Base-by-base conservation (phyloP, 2,797 vertebrate genomes). In the Pitangus sulphuratus region DNA sequence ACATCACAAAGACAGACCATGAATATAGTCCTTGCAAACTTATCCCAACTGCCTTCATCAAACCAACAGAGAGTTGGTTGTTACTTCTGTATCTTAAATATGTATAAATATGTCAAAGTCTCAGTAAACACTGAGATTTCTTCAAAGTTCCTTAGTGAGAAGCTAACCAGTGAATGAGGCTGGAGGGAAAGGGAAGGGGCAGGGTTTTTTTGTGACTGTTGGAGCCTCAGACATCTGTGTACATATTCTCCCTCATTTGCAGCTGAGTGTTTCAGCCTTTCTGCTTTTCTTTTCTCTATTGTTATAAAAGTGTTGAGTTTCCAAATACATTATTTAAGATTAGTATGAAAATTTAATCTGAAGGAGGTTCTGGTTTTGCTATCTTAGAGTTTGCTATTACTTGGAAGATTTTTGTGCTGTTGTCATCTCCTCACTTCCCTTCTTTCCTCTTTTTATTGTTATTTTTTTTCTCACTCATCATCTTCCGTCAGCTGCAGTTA, bases 301-400 rank as follows among this genome's bases (percentile, higher is more conserved):
- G 86, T 91, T 90, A 83, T 74, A 89, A 95, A 96, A 92, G 78
- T 92, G 61, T 95, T 81, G 91, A 93, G 84, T 82, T 94, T 94
- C 95, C 92, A 97, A 90, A 97, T 97, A 94, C 81, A 97, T 97
- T 97, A 97, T 97, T 97, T 97, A 97, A 95, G 93, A 97, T 97
- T 92, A 95, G 82, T 87, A 97, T 97, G 95, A 97, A 97, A 97
- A 97, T 94, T 97, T 97, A 97, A 97, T 97, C 96, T 95, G 91
- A 97, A 97, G 86, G 66, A 94, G 61, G 74, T 87, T 95, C 92
- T 96, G 93, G 39, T 95, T 96, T 96, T 87, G 90, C 89, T 91
- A 78, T 96, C 89, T 72, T 92, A 92, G 84, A 94, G 74, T 93
- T 92, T 95, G 68, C 89, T 89, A 76, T 87, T 93, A 84, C 92